Evolutionary conservation across 2,113 vertebrate species (phyloP).

Genomic region (Nestor notabilis): DNA sequence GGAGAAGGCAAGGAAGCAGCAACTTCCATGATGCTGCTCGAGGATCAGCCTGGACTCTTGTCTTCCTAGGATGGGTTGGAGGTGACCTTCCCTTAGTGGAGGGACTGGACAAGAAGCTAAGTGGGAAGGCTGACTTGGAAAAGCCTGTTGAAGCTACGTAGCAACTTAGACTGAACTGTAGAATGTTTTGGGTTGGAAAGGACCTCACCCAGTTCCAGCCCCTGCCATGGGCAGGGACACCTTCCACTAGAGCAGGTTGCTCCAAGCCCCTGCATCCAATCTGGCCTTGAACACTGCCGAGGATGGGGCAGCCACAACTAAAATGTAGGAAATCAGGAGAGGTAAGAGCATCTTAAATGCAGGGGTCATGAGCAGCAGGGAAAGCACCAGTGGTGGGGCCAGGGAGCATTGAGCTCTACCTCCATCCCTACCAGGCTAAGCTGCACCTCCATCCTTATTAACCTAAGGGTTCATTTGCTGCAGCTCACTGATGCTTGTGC

Average conservation of each 20-base stretch:
- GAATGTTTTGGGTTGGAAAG: background rate
- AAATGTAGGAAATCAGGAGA: background rate
- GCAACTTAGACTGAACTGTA: background rate
- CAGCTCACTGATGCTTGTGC: background rate
- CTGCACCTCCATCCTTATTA: background rate
- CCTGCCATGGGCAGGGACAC: background rate
- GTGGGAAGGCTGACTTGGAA: background rate
- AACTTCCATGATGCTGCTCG: background rate
- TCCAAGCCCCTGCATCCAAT: background rate
- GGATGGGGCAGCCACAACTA: background rate
- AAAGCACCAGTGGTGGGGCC: background rate
- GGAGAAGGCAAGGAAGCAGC: slow-evolving; percentile 31
- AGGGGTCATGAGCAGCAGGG: background rate
- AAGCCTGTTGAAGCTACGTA: background rate
- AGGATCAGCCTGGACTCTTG: background rate
- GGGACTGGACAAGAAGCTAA: background rate
- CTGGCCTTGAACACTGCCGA: background rate
- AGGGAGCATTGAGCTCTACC: background rate
- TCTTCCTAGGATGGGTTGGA: background rate
- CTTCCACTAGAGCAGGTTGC: background rate
- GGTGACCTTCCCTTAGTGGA: background rate
- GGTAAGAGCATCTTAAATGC: background rate
- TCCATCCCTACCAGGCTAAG: background rate
- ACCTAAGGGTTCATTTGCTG: background rate
- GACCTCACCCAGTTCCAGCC: background rate